phyloP scores from a whole-genome alignment of 2,888 invertebrate genomes.

The Caenorhabditis plicata region DNA sequence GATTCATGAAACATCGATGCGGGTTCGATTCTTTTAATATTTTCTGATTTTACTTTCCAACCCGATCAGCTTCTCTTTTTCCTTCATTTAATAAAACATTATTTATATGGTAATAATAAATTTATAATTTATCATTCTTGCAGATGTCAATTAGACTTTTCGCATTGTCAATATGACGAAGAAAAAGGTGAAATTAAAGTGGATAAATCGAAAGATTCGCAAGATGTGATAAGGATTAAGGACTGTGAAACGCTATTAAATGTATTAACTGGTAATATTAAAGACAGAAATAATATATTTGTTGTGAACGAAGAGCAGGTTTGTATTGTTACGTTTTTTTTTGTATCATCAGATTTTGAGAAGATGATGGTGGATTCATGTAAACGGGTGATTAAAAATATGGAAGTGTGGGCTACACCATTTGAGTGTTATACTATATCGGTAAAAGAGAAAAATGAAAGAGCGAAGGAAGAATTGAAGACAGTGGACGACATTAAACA shows the following conservation, averaged over 20 bases:
- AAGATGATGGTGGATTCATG: slow-evolving; percentile 2
- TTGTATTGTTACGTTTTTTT: background rate
- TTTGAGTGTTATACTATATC: slow-evolving; percentile 41
- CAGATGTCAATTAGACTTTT: slow-evolving; percentile 40
- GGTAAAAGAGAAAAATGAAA: slow-evolving; percentile 33
- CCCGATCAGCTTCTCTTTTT: no score
- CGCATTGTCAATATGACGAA: slow-evolving; percentile 43
- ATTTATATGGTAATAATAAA: no score
- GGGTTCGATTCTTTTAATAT: no score
- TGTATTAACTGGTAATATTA: slow-evolving; percentile 4
- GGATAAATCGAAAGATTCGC: slow-evolving; percentile 6
- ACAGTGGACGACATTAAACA: no score
- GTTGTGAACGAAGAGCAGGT: slow-evolving; percentile 8
- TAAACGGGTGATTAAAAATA: slow-evolving; percentile 2
- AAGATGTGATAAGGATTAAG: slow-evolving; percentile 3
- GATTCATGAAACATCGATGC: no score
- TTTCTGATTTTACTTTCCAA: no score
- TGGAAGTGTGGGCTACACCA: slow-evolving; percentile 44
- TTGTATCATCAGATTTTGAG: background rate
- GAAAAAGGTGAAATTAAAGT: slow-evolving; percentile 38
- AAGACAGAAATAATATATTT: slow-evolving; percentile 1
- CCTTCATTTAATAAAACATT: no score
- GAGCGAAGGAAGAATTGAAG: no score
- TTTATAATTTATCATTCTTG: no score
- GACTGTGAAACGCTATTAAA: slow-evolving; percentile 10